phyloP scores from a whole-genome alignment of 2,797 vertebrate species.

The Sphenopsis melanotis region DNA sequence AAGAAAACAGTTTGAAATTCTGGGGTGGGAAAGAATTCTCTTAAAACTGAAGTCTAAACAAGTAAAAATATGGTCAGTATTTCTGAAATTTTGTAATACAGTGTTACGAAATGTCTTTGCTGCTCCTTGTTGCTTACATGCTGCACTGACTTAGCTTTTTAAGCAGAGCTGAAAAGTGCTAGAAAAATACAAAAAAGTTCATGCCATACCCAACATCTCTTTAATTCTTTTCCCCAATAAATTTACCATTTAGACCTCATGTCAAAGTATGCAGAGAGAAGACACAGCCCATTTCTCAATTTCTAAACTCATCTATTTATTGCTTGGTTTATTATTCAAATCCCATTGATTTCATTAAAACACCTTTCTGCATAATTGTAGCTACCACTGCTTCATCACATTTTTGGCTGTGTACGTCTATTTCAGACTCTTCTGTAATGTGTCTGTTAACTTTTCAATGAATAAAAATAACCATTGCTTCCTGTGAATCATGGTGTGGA shows the following conservation, averaged over 20 bases:
- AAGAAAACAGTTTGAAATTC: not conserved
- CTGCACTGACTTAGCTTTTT: not conserved
- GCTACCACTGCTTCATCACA: not conserved
- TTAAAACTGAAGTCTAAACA: not conserved
- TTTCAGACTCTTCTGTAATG: not conserved
- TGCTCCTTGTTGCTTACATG: not conserved
- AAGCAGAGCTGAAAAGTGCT: not conserved
- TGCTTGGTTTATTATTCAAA: not conserved
- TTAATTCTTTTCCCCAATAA: not conserved
- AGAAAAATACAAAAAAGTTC: not conserved
- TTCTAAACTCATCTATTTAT: not conserved
- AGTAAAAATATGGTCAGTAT: not conserved
- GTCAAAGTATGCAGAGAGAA: not conserved
- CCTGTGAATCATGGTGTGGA: conserved; percentile 42
- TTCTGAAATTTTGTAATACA: not conserved
- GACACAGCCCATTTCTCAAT: not conserved
- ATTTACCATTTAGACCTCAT: not conserved
- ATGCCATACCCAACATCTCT: not conserved
- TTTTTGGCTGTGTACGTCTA: not conserved
- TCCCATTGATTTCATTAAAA: not conserved
- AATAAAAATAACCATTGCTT: conserved; percentile 26
- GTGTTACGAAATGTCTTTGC: not conserved
- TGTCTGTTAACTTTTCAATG: conserved; percentile 8
- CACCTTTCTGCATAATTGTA: not conserved
- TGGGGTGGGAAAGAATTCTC: not conserved